Evolutionary conservation across 1,140 invertebrate species (phyloP).

Genomic region (Cryptotermes secundus): DNA sequence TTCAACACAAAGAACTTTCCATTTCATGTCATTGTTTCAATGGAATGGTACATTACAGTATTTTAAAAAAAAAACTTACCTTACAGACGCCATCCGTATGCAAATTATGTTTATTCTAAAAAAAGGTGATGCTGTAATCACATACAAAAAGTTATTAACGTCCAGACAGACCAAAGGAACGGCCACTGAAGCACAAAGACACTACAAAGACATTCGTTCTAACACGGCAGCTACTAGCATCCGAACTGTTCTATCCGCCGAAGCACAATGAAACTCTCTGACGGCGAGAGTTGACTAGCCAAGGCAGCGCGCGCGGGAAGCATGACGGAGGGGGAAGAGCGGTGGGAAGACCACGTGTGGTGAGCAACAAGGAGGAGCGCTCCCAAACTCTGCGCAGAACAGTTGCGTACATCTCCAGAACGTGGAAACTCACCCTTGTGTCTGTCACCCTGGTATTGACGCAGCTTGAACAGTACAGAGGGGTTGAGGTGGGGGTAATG

Average conservation of each 20-base stretch:
- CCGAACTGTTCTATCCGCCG: neutral
- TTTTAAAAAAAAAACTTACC: no score
- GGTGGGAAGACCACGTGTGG: neutral
- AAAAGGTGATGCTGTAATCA: neutral
- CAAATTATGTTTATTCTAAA: neutral
- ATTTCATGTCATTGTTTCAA: neutral
- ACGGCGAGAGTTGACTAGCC: neutral
- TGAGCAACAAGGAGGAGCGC: neutral
- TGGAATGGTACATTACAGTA: neutral
- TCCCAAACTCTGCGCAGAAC: constrained; percentile 9
- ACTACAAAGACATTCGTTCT: neutral
- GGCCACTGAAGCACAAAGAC: neutral
- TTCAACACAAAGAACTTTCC: constrained; percentile 5
- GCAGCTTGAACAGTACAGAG: constrained; percentile 5
- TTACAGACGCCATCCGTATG: neutral
- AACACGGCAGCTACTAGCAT: neutral
- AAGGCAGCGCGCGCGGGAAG: constrained; percentile 5
- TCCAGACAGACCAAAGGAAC: neutral
- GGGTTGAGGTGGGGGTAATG: neutral
- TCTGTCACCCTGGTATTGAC: constrained; percentile 17
- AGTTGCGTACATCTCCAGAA: constrained; percentile 3
- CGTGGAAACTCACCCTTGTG: neutral
- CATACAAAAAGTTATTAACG: neutral
- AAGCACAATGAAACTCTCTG: neutral
- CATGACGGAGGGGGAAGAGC: neutral